These are phyloP conservation scores for Dolichallabes microphthalmus DNA, from an alignment of 2,113 vertebrate genomes.

Conservation along the genomic window DNA sequence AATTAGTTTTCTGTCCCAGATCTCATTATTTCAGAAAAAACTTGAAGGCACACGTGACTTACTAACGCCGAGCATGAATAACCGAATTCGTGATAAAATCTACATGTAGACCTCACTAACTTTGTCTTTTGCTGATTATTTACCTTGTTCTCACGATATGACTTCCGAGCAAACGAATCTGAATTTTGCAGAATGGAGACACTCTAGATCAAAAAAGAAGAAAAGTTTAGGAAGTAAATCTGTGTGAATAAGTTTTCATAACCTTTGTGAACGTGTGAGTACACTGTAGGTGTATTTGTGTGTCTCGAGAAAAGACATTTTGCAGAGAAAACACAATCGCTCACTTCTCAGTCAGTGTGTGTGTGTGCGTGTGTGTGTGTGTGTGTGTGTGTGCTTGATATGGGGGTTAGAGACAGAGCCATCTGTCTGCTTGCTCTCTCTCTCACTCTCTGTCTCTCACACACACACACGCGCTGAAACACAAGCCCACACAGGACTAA, in stretches of 20 bases:
- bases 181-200: neutral
- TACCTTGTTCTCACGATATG: neutral
- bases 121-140: neutral
- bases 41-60: too few species aligned
- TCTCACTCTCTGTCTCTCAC: neutral
- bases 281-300: neutral
- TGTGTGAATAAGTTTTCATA: neutral
- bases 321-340: neutral
- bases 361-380: neutral
- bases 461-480: neutral
- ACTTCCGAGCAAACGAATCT: neutral
- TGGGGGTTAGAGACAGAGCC: conserved; percentile 53
- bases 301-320: neutral
- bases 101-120: neutral
- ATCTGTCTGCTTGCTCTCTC: conserved; percentile 57
- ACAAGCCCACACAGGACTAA: conserved; percentile 14
- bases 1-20: neutral
- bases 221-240: neutral
- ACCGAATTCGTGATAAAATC: neutral
- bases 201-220: neutral
- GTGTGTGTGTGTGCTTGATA: neutral
- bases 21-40: neutral
- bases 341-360: conserved; percentile 8
- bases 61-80: neutral
- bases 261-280: neutral